Conservation (phyloP, 2,888 invertebrate genomes). For the Drosophila paramelanica region DNA sequence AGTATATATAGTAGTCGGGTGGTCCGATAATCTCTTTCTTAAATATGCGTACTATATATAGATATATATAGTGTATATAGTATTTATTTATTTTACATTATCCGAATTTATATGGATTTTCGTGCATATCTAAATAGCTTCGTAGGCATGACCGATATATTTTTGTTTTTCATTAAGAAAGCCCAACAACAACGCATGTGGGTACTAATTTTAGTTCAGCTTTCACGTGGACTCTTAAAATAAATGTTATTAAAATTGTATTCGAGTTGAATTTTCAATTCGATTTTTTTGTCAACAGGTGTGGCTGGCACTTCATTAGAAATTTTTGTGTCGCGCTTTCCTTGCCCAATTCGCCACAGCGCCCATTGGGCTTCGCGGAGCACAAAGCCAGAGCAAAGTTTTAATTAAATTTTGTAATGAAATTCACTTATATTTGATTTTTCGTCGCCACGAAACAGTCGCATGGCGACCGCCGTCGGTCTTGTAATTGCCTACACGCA, state of each 20-base stretch:
- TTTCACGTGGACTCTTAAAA: constrained; percentile 31
- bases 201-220: constrained; percentile 1
- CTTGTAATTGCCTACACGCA: constrained; percentile 52
- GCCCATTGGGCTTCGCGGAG: constrained; percentile 7
- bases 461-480: constrained; percentile 58
- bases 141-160: constrained; percentile 4
- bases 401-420: constrained; percentile 72
- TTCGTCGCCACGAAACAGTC: constrained; percentile 69
- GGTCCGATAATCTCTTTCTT: too few species aligned
- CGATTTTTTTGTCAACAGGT: constrained; percentile 69
- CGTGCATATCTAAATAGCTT: constrained; percentile 43
- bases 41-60: too few species aligned
- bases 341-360: neutral
- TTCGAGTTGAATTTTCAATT: constrained; percentile 48
- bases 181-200: neutral
- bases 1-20: too few species aligned
- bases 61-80: too few species aligned
- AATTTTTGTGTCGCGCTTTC: constrained; percentile 34
- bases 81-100: too few species aligned
- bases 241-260: constrained; percentile 61
- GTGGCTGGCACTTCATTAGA: constrained; percentile 70
- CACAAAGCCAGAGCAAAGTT: constrained; percentile 55
- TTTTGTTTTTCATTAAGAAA: constrained; percentile 27
- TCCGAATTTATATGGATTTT: too few species aligned
- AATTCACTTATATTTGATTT: constrained; percentile 75